Evolutionary conservation across 2,888 invertebrate genomes (phyloP).

Genomic region (Agonum fuliginosum): DNA sequence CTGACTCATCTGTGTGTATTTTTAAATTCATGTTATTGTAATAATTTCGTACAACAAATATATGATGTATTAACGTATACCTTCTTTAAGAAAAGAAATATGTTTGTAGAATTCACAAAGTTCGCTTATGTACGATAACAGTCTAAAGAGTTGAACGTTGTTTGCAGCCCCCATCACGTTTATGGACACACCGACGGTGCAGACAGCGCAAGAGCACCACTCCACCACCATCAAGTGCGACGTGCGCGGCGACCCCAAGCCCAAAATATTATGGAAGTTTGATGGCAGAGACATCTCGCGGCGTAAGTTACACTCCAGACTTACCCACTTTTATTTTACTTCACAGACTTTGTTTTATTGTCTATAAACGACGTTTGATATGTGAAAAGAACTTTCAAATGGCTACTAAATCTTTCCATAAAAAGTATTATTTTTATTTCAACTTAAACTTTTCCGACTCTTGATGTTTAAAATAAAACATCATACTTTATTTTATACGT

Average conservation of each 20-base stretch:
- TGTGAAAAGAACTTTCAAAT: neutral
- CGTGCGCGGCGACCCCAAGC: constrained; percentile 57
- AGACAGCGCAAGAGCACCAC: constrained; percentile 50
- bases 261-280: constrained; percentile 57
- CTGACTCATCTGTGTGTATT: too few relatives aligned
- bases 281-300: constrained; percentile 47
- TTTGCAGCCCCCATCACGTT: constrained; percentile 53
- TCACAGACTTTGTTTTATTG: constrained; percentile 21
- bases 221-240: constrained; percentile 50
- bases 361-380: constrained; percentile 10
- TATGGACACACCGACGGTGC: constrained; percentile 52
- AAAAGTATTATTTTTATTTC: constrained; percentile 1
- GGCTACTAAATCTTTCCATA: neutral
- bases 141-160: neutral
- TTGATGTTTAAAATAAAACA: too few relatives aligned
- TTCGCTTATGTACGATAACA: neutral
- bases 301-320: constrained; percentile 46
- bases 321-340: neutral
- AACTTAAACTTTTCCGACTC: neutral
- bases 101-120: too few relatives aligned
- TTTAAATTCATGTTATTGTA: too few relatives aligned
- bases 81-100: too few relatives aligned
- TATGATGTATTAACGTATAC: too few relatives aligned
- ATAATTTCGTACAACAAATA: too few relatives aligned
- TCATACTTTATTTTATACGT: too few relatives aligned